A percentile compares a stretch with the other conserved stretches of the same genome.
These are phyloP conservation scores for Galleria mellonella DNA, from an alignment of 1,140 invertebrate species.

Conservation along the genomic window DNA sequence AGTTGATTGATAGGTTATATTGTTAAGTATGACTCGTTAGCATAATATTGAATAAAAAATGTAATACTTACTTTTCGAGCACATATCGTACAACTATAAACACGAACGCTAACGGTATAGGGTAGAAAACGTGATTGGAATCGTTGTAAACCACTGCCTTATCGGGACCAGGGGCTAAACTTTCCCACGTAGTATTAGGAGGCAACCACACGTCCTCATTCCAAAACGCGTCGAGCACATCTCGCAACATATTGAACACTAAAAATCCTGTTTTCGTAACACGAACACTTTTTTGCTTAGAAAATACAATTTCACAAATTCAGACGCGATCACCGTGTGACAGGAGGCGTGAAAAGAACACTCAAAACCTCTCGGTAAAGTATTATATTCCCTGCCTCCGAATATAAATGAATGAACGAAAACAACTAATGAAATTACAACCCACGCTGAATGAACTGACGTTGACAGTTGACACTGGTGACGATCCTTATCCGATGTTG, in stretches of 20 bases:
- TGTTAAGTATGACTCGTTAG: neutral
- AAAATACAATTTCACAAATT: neutral
- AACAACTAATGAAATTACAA: no score
- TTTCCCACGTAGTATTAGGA: slow-evolving; percentile 90
- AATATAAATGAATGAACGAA: no score
- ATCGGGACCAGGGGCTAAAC: slow-evolving; percentile 85
- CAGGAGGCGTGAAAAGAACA: no score
- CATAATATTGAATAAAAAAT: neutral
- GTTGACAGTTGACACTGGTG: no score
- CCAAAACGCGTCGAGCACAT: slow-evolving; percentile 82
- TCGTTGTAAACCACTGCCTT: slow-evolving; percentile 87
- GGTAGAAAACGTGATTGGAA: slow-evolving; percentile 87
- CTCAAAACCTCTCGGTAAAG: no score
- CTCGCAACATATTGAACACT: slow-evolving; percentile 41
- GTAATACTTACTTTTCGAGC: slow-evolving; percentile 85
- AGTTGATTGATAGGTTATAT: neutral
- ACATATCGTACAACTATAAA: slow-evolving; percentile 85
- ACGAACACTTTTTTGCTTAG: no score
- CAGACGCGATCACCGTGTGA: neutral
- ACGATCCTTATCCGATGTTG: no score
- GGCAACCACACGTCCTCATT: slow-evolving; percentile 90
- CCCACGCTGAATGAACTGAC: no score
- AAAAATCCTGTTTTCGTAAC: neutral
- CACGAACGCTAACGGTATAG: slow-evolving; percentile 86
- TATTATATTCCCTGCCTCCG: no score